Base-by-base conservation (phyloP, 2,888 invertebrate genomes). In the Taphrorychus bicolor region DNA sequence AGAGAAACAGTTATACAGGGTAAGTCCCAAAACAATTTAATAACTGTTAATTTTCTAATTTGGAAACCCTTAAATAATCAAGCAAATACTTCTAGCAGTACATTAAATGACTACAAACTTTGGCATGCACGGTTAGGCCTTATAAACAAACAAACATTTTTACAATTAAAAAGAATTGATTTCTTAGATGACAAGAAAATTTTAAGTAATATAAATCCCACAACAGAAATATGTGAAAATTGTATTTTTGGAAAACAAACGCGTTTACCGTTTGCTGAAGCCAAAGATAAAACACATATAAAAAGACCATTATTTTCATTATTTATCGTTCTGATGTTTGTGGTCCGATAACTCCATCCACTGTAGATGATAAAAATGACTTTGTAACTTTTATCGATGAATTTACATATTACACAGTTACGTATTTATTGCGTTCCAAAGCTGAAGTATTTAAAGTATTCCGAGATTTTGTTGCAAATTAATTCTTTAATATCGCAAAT, bases 291-390 rank as follows among this genome's bases (percentile, higher is more conserved):
- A 66, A n/a, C 19, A 0, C 41, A 78, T 72, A 71, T 78, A 9
- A 7, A 56, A 42, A 69, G 77, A 70, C 77, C 79, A 14, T 71
- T 80, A 54, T 78, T 76, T 72, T n/a, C n/a, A n/a, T n/a, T n/a
- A 72, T 75, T 48, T 63, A 79, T 9, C 77, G 76, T 74, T 76
- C 75, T 2, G 76, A 77, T 69, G 74, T 79, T 19, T 78, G 77
- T 70, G 77, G 77, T 0, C 76, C 77, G 41, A 77, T 79, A 40
- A 77, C 74, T 67, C 78, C 78, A 66, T 9, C 77, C 0, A 76
- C 70, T 18, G 19, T 69, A 11, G 60, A 69, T 51, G 48, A 57
- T 24, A 69, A 69, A 65, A 69, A 59, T 61, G 60, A 61, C 57
- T 66, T 65, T 58, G 61, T 69, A 5, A 60, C 32, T 17, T 60